These are phyloP conservation scores for Hirtodrosophila cameraria DNA, from an alignment of 2,888 invertebrate genomes.

Conservation along the genomic window DNA sequence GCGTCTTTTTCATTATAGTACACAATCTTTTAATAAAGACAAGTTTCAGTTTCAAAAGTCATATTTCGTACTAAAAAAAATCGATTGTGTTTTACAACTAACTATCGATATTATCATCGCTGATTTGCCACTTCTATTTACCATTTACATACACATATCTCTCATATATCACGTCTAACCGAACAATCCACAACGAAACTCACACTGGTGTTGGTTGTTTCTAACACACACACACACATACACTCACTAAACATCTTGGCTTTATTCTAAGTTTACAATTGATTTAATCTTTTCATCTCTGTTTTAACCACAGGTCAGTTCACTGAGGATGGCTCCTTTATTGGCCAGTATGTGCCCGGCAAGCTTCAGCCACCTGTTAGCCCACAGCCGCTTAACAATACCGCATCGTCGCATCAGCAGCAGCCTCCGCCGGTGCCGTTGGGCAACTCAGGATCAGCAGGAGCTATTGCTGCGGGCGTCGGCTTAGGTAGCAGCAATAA, in stretches of 20 bases:
- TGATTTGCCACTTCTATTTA: no score
- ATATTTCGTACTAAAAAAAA: no score
- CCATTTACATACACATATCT: no score
- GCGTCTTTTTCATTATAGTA: no score
- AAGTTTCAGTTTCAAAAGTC: no score
- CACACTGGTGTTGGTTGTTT: constrained; percentile 47
- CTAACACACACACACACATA: constrained; percentile 11
- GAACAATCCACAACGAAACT: background rate
- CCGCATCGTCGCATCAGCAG: constrained; percentile 81
- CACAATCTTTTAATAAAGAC: no score
- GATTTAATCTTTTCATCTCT: no score
- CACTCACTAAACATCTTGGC: background rate
- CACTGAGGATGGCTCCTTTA: constrained; percentile 98
- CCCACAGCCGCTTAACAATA: constrained; percentile 82
- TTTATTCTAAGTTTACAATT: background rate
- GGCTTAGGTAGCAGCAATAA: constrained; percentile 8
- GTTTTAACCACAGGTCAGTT: constrained; percentile 88
- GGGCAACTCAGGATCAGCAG: constrained; percentile 3
- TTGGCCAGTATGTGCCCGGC: constrained; percentile 97
- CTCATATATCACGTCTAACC: no score
- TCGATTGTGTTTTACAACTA: no score
- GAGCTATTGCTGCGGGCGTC: constrained; percentile 7
- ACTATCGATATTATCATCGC: no score
- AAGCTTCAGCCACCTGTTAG: constrained; percentile 88
- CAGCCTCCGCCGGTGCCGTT: constrained; percentile 47